Percentiles rank a stretch among this genome's conserved stretches.
Conservation (phyloP, 35 echinoderm and acorn worm genomes). For the Patiria miniata region DNA sequence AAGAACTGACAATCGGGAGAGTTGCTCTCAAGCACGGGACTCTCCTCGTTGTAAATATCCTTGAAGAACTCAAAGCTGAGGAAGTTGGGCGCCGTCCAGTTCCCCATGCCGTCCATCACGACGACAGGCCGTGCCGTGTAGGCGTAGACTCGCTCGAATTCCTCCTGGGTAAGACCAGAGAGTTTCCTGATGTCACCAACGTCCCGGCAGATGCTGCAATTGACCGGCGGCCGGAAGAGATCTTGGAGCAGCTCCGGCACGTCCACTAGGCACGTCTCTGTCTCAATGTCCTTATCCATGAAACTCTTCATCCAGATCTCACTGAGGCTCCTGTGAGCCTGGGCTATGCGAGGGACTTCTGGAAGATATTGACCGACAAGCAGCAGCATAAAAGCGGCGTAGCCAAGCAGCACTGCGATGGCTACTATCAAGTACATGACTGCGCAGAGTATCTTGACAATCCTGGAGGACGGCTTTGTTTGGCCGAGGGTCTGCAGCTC, state of each 20-base stretch:
- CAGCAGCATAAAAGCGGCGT: not conserved
- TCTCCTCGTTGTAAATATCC: constrained; percentile 31
- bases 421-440: not conserved
- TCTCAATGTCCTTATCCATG: not conserved
- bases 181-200: not conserved
- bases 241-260: constrained; percentile 15
- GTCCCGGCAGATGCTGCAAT: constrained; percentile 25
- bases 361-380: not conserved
- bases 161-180: not conserved
- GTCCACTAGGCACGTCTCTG: constrained; percentile 36
- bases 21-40: constrained; percentile 35
- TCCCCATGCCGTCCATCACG: constrained; percentile 6
- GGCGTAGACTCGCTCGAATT: constrained; percentile 11
- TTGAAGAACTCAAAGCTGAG: constrained; percentile 50
- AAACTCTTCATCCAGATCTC: constrained; percentile 10
- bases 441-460: not conserved
- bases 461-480: not conserved
- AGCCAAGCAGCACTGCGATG: not conserved
- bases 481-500: not conserved
- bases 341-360: not conserved
- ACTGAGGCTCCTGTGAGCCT: not conserved
- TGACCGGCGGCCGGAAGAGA: constrained; percentile 24
- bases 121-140: constrained; percentile 34
- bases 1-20: constrained; percentile 83
- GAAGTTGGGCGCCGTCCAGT: constrained; percentile 26